Evolutionary conservation across 2,113 vertebrate genomes (phyloP), one percentile per base, ranked within the genome.

Genomic region (Sciurus niger): DNA sequence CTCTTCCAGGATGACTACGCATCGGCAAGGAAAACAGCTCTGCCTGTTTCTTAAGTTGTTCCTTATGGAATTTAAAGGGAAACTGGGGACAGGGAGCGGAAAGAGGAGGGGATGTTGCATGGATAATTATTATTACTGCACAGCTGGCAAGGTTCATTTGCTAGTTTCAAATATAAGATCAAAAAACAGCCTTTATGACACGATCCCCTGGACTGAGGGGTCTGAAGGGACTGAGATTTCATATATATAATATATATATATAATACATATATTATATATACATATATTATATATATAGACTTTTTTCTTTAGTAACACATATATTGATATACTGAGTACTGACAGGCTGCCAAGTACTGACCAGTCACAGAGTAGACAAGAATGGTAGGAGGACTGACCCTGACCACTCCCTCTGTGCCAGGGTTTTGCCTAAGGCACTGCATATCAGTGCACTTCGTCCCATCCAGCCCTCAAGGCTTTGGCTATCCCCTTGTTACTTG

Each of bases 401-500:
- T 58, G 48, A 80, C 4, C 6, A 24, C 46, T 34, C 67, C 53
- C 78, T 48, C 8, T 5, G 28, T 10, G 10, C 28, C 37, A 13
- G 46, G 63, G 6, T 60, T 85, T 43, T 34, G 58, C 63, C 37
- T 8, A 82, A 17, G 1, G 11, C 30, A 7, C 37, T 16, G 53
- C 16, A 17, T 17, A 43, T 30, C 20, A 40, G 6, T 0, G 1
- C 37, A 28, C 5, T 2, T 6, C 32, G n/a, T 28, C 82, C 53
- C n/a, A 24, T 8, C 11, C 30, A 34, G 28, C 32, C 58, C 74
- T n/a, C 63, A 11, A 46, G 73, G 16, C 30, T 55, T 13, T 60
- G 17, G 9, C 60, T 84, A 28, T 28, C 17, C 67, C 34, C 30
- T 46, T 17, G n/a, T 65, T 72, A 24, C 40, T n/a, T 43, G 58